These are phyloP conservation scores for Cataglyphis hispanica DNA, from an alignment of 1,140 invertebrate species.

Conservation along the genomic window DNA sequence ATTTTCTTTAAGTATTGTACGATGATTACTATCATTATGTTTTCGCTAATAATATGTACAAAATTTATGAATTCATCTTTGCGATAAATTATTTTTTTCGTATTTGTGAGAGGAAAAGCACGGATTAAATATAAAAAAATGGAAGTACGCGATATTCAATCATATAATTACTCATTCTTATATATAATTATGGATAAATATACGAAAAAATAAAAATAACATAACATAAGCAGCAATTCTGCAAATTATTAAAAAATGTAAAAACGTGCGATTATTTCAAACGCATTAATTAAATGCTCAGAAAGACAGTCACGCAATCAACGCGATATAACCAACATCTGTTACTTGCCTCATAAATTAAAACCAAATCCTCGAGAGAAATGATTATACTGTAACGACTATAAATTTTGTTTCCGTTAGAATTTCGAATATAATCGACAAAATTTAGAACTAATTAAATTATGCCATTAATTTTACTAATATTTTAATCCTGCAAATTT, in stretches of 20 bases:
- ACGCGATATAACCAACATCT: constrained; percentile 44
- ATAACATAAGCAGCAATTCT: constrained; percentile 17
- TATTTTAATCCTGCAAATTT: constrained; percentile 10
- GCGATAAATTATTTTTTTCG: background rate
- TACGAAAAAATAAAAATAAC: constrained; percentile 21
- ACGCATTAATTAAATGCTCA: constrained; percentile 42
- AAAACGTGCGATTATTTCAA: constrained; percentile 30
- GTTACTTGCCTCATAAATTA: constrained; percentile 25
- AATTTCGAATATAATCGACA: background rate
- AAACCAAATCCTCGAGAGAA: constrained; percentile 28
- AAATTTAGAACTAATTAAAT: constrained; percentile 15
- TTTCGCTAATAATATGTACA: constrained; percentile 24
- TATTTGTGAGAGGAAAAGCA: constrained; percentile 19
- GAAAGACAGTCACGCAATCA: constrained; percentile 51
- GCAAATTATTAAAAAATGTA: constrained; percentile 32
- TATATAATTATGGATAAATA: no score
- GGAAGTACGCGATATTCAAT: constrained; percentile 34
- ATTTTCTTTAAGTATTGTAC: constrained; percentile 6
- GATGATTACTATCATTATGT: constrained; percentile 1
- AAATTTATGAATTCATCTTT: constrained; percentile 33
- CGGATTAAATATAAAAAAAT: constrained; percentile 44
- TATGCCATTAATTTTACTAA: constrained; percentile 2
- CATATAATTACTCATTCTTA: no score
- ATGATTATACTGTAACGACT: constrained; percentile 53
- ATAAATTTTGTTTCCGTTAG: constrained; percentile 19